Evolutionary conservation across 2,888 invertebrate genomes (phyloP), one percentile per base, ranked within the genome.

Genomic region (Andrena hattorfiana): DNA sequence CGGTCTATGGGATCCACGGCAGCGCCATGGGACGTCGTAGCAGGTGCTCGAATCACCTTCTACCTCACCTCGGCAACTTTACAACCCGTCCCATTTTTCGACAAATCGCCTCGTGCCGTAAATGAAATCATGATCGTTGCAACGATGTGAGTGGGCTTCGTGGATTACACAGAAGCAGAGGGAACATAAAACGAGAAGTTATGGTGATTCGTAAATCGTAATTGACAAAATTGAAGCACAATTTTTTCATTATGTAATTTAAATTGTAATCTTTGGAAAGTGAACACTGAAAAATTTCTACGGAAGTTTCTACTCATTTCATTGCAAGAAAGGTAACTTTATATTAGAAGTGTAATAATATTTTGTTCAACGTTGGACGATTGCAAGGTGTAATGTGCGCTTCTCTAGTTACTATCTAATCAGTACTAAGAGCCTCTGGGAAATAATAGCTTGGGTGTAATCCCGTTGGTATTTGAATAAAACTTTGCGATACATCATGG

Each of bases 1-100:
- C 84, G 84, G 81, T 86, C 85, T 77, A 79, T 72, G 76, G 79
- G 83, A 79, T 83, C 67, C 77, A 83, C 83, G 77, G 32, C 69
- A 70, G 59, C 84, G 71, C 77, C 81, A 77, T 78, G 71, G 81
- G 78, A 78, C 71, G 80, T 62, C 70, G 73, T 73, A 71, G 72
- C 85, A 85, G 87, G 86, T 87, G 86, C 74, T 75, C 67, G 66
- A 63, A 63, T 77, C 73, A 77, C 64, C 67, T 75, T 72, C 70
- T 59, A 71, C 26, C 32, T 62, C 26, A 56, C 20, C 28, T n/a
- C 42, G 7, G 28, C 54, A 51, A 72, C 20, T 51, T 13, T 49
- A 35, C 26, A 7, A 56, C 23, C 35, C 42, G 30, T 49, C 49
- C 30, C 6, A 32, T 23, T 60, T 49, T 51, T 54, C 54, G 30